Evolutionary conservation across 2,888 invertebrate species (phyloP).

Genomic region (Campoletis raptor): DNA sequence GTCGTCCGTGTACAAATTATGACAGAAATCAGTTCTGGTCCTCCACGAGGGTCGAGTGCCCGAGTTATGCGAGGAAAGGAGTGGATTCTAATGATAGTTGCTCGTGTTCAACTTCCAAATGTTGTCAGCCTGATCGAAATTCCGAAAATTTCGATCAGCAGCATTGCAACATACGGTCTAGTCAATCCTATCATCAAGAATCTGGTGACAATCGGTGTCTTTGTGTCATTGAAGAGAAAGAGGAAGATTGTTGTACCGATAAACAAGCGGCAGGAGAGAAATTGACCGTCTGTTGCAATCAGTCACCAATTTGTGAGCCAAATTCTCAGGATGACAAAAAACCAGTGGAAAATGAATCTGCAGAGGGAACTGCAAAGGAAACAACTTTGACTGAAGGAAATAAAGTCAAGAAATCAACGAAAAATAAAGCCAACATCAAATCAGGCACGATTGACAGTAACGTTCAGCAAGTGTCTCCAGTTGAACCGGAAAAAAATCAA

Average conservation of each 20-base stretch:
- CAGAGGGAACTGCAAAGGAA: neutral
- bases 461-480: neutral
- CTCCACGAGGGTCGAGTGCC: neutral
- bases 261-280: constrained; percentile 29
- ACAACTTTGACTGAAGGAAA: neutral
- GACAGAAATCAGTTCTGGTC: constrained; percentile 27
- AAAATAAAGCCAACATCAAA: neutral
- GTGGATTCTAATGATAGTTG: constrained; percentile 23
- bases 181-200: constrained; percentile 7
- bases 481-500: constrained; percentile 37
- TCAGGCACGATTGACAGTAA: neutral
- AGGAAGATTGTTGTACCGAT: constrained; percentile 51
- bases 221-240: constrained; percentile 71
- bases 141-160: neutral
- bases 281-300: constrained; percentile 38
- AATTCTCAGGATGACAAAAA: neutral
- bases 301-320: neutral
- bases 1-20: constrained; percentile 14
- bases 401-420: neutral
- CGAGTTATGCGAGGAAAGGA: neutral
- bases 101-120: constrained; percentile 30
- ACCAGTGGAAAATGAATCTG: neutral
- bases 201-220: constrained; percentile 50
- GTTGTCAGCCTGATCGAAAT: constrained; percentile 2
- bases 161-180: constrained; percentile 6